Evolutionary conservation across 2,113 vertebrate genomes (phyloP), one percentile per base, ranked within the genome.

Genomic region (Heteronetta atricapilla): DNA sequence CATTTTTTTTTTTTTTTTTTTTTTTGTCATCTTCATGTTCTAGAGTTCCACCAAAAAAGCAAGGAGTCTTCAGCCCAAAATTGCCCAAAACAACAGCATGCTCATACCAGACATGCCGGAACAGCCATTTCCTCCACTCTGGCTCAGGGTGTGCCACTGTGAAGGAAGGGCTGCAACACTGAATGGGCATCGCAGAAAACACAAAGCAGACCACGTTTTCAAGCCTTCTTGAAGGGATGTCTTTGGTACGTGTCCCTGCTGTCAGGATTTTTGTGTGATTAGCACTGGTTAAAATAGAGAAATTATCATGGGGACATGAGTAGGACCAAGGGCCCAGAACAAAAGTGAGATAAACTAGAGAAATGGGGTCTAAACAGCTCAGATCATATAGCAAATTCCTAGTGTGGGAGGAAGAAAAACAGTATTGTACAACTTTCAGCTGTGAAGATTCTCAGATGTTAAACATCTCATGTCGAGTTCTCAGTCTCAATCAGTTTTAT

Each of bases 351-450:
- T 96, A 96, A 96, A 88, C 73, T 88, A 40, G 53, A 86, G 92
- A 93, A 92, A 82, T 4, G 73, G 44, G 68, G 86, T 90, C 72
- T 66, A 93, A 85, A 40, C 25, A 81, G 46, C 79, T 86, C 56
- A 77, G 58, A 94, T n/a, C 83, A 85, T 66, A 95, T 9, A 76
- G 58, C 38, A 87, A 93, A 94, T 89, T 95, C 86, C 44, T 82
- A 17, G 83, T 87, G 93, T 96, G 89, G 94, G 92, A 96, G 93
- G 81, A 85, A 92, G 74, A 70, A 92, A 97, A 94, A 84, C 77
- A 88, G 26, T 69, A 44, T 42, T 68, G 82, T 84, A 93, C 46
- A 92, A 46, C 81, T 90, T 93, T 94, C 88, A 96, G 67, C 89
- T 93, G 81, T 89, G 95, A 92, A 93, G 92, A 87, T 72, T 90